A percentile compares a stretch with the other conserved stretches of the same genome.
Evolutionary conservation across 2,797 vertebrate species (phyloP).

Genomic region (Helarctos malayanus): DNA sequence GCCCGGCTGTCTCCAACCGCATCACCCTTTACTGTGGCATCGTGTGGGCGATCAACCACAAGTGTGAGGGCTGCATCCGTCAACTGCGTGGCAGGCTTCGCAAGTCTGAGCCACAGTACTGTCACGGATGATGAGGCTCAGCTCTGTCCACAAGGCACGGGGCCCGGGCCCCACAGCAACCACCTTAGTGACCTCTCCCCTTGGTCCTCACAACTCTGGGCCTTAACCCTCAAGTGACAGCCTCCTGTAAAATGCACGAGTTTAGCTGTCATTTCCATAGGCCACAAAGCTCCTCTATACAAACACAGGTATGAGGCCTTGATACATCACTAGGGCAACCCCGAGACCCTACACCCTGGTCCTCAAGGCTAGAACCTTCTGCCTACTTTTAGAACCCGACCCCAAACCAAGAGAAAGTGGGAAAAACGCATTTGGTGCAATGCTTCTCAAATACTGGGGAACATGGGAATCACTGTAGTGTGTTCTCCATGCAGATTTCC

Average conservation of each 20-base stretch:
- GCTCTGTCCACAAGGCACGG: too few relatives aligned
- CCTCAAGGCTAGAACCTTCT: neutral
- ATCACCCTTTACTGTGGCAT: neutral
- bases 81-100: fast-evolving
- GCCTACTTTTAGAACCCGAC: neutral
- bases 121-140: neutral
- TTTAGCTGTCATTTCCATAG: neutral
- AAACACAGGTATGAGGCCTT: neutral
- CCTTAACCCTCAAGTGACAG: neutral
- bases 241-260: neutral
- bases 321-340: neutral
- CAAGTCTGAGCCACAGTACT: neutral
- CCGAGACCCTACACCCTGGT: neutral
- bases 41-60: fast-evolving
- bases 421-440: neutral
- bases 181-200: neutral
- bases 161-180: neutral
- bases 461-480: fast-evolving
- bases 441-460: neutral
- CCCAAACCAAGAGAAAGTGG: neutral
- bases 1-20: neutral
- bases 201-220: neutral
- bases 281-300: neutral
- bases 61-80: neutral
- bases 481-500: neutral